A percentile compares a stretch with the other conserved stretches of the same genome.
These are phyloP conservation scores for Euura saliciscinereae DNA, from an alignment of 1,140 invertebrate species.

Conservation along the genomic window DNA sequence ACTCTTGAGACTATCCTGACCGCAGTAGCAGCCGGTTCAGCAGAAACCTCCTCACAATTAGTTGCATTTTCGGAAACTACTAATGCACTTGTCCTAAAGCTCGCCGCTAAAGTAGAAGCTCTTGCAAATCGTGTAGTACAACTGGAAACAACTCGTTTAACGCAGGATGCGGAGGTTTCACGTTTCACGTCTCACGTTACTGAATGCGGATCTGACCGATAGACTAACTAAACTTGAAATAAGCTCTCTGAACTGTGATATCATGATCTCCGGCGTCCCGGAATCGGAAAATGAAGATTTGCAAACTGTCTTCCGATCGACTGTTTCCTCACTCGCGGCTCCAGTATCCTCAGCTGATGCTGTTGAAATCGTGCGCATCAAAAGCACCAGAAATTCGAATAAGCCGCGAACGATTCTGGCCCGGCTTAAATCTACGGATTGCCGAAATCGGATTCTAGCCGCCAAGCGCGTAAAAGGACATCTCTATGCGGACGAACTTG, in stretches of 20 bases:
- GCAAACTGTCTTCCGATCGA: not conserved
- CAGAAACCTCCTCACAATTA: not conserved
- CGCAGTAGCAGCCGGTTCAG: not conserved
- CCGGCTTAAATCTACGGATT: no score
- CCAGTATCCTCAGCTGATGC: not conserved
- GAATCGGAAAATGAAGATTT: not conserved
- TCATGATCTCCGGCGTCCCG: no score
- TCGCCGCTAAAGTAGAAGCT: not conserved
- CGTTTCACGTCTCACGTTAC: not conserved
- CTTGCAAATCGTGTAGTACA: not conserved
- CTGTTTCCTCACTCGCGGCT: not conserved
- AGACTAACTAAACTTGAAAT: not conserved
- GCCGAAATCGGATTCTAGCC: no score
- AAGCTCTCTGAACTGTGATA: not conserved
- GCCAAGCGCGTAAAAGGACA: not conserved
- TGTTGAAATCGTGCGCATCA: not conserved
- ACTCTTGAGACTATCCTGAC: not conserved
- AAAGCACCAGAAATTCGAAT: not conserved
- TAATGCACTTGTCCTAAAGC: not conserved
- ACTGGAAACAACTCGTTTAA: not conserved
- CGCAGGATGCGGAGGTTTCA: not conserved
- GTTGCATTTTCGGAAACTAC: not conserved
- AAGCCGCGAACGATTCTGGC: no score
- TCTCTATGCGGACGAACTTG: not conserved
- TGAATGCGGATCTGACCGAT: not conserved